Conservation (phyloP, 2,888 invertebrate species). For the Autographa pulchrina region DNA sequence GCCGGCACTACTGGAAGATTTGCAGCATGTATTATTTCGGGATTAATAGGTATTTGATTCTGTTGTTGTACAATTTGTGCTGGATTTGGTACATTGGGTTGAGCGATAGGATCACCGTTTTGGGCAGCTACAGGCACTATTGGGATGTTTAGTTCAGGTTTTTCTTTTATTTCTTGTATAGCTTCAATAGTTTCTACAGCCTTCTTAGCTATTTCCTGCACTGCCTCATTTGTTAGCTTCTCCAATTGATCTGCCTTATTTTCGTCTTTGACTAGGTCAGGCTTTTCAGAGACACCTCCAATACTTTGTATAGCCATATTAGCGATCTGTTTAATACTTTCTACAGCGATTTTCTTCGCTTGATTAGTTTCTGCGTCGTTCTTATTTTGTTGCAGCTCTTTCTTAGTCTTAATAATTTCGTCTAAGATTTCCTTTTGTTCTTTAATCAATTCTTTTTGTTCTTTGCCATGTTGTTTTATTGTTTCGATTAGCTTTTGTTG, state of each 20-base stretch:
- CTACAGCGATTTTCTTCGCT: slow-evolving; percentile 86
- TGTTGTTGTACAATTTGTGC: slow-evolving; percentile 23
- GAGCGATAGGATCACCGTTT: slow-evolving; percentile 26
- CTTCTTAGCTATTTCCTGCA: slow-evolving; percentile 85
- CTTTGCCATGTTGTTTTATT: slow-evolving; percentile 91
- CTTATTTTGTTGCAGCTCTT: slow-evolving; percentile 85
- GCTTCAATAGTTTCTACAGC: slow-evolving; percentile 83
- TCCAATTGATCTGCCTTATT: slow-evolving; percentile 71
- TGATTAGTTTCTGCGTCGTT: slow-evolving; percentile 81
- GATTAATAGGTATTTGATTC: slow-evolving; percentile 20
- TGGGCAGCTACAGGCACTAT: slow-evolving; percentile 11
- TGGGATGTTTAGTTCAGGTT: slow-evolving; percentile 44
- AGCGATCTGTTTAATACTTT: slow-evolving; percentile 87
- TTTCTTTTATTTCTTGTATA: slow-evolving; percentile 82
- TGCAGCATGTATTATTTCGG: slow-evolving; percentile 8
- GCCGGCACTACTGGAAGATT: slow-evolving; percentile 16
- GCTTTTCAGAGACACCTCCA: slow-evolving; percentile 80
- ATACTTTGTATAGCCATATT: slow-evolving; percentile 85
- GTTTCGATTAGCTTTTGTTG: slow-evolving; percentile 90
- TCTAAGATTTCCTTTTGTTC: slow-evolving; percentile 91
- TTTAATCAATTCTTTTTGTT: slow-evolving; percentile 91
- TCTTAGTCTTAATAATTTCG: slow-evolving; percentile 89
- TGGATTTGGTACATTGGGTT: slow-evolving; percentile 10
- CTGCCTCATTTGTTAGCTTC: slow-evolving; percentile 78
- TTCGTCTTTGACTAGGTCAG: slow-evolving; percentile 60